Evolutionary conservation across 2,113 vertebrate species (phyloP).

Genomic region (Bos javanicus): DNA sequence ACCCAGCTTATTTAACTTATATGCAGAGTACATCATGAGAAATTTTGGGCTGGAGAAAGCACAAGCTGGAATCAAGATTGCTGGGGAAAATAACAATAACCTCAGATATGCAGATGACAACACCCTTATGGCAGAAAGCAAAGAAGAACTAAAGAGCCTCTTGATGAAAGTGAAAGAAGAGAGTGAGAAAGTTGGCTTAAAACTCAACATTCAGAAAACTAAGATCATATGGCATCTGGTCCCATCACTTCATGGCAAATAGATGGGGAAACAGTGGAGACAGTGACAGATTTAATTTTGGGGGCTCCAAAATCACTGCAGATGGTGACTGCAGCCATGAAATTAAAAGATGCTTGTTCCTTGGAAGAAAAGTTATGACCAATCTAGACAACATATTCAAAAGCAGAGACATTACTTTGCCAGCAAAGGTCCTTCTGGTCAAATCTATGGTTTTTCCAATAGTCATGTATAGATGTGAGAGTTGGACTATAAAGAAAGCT

Average conservation of each 20-base stretch:
- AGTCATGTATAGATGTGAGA: not conserved
- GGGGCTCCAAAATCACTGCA: not conserved
- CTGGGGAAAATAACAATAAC: not conserved
- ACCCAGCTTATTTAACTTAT: not conserved
- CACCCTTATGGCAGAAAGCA: not conserved
- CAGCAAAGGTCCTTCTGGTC: not conserved
- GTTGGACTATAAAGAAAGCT: not conserved
- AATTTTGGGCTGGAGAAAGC: not conserved
- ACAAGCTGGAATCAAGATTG: not conserved
- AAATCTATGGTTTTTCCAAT: not conserved
- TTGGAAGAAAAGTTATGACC: not conserved
- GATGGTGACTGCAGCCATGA: not conserved
- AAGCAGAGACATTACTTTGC: not conserved
- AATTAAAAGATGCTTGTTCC: not conserved
- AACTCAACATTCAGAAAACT: not conserved
- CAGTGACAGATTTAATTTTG: not conserved
- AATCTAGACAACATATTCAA: not conserved
- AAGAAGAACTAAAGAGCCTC: not conserved
- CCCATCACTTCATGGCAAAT: not conserved
- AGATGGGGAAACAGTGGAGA: not conserved
- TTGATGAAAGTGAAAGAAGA: not conserved
- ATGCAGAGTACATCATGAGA: not conserved
- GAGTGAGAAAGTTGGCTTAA: not conserved
- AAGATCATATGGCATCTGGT: not conserved
- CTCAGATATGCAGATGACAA: not conserved